These are phyloP conservation scores for Saturnia pavonia DNA, from an alignment of 2,888 invertebrate species.

Conservation along the genomic window DNA sequence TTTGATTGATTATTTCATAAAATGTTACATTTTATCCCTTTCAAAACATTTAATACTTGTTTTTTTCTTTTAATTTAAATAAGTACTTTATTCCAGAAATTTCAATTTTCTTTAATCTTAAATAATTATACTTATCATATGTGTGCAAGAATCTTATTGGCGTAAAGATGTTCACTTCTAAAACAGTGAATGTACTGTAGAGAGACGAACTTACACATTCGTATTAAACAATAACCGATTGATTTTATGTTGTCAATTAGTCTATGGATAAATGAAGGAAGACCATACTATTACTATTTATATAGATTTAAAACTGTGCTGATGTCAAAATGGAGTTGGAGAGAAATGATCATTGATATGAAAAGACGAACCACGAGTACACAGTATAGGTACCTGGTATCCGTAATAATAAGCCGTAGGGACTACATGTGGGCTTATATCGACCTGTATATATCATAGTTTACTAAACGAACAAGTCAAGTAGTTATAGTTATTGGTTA, in stretches of 20 bases:
- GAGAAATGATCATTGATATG: background rate
- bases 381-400: background rate
- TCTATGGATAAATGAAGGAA: background rate
- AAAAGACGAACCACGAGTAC: background rate
- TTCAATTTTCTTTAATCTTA: background rate
- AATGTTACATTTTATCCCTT: background rate
- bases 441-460: constrained; percentile 22
- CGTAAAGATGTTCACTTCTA: background rate
- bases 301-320: background rate
- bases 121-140: background rate
- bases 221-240: background rate
- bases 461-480: constrained; percentile 26
- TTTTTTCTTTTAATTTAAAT: background rate
- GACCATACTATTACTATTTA: background rate
- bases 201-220: background rate
- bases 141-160: background rate
- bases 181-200: background rate
- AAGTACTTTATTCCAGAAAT: background rate
- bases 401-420: constrained; percentile 20
- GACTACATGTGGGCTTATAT: constrained; percentile 22
- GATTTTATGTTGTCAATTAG: background rate
- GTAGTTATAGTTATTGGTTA: constrained; percentile 14
- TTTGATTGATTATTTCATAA: background rate
- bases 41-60: background rate
- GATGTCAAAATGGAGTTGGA: background rate